Base-by-base conservation (phyloP, 1,140 invertebrate species). In the Cephus cinctus region DNA sequence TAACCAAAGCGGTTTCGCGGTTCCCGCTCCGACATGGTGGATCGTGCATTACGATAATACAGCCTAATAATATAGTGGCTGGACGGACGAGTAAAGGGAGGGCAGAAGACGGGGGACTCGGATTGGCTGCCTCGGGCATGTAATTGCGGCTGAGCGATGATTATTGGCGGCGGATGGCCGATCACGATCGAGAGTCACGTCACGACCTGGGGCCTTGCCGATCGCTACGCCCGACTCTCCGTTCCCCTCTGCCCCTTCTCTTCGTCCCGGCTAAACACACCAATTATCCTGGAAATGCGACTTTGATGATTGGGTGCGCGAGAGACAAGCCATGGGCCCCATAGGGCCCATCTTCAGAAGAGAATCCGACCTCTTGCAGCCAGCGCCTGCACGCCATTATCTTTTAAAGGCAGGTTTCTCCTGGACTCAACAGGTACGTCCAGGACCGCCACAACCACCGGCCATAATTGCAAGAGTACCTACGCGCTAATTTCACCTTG, bases 281-380 rank as follows among this genome's bases (percentile, higher is more conserved):
- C 65, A 57, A 73, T 73, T 75, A 72, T 18, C 34, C 54, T 67
- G 62, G 49, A 75, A 74, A 75, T 74, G 71, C 68, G 69, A 74
- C 61, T 73, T 75, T 74, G 71, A 75, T 75, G 66, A 74, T 71
- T 61, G 68, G 70, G 62, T 74, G 52, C 53, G 11, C 4, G 39
- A 14, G 14, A 8, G 18, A 20, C 4, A 15, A 9, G 39, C 18
- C 39, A 41, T 21, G 4, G 39, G 39, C 9, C 39, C 39, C 21
- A 21, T 20, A 5, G 39, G 39, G 11, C 39, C 25, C 25, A n/a
- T 8, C 25, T 27, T 6, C 25, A 15, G 21, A 22, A 11, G 27
- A 30, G 27, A 30, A 12, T 9, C 9, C 9, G 27, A 12, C 27
- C 27, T 5, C 2, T 16, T 6, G 25, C 25, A 6, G 25, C 25